Evolutionary conservation across 2,888 invertebrate genomes (phyloP).

Genomic region (Cryptocephalus moraei): DNA sequence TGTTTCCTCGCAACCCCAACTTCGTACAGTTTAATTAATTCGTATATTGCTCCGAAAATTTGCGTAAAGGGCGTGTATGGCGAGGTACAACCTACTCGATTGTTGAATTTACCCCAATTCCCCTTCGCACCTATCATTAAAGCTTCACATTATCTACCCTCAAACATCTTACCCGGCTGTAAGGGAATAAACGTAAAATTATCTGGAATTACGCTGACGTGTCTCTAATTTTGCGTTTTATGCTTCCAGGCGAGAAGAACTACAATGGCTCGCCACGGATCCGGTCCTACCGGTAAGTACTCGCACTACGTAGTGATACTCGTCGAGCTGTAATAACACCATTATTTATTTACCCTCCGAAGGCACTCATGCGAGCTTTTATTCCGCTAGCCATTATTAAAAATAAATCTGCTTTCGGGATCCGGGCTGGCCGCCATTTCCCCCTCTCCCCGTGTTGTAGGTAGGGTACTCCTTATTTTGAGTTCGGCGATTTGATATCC

Average conservation of each 20-base stretch:
- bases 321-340: slow-evolving; percentile 36
- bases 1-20: too few relatives aligned
- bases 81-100: slow-evolving; percentile 16
- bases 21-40: slow-evolving; percentile 14
- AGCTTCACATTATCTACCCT: slow-evolving; percentile 26
- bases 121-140: slow-evolving; percentile 22
- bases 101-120: slow-evolving; percentile 11
- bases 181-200: slow-evolving; percentile 34
- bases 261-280: slow-evolving; percentile 14
- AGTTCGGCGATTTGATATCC: too few relatives aligned
- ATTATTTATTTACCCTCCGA: slow-evolving; percentile 37
- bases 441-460: too few relatives aligned
- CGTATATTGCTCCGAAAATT: slow-evolving; percentile 19
- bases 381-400: slow-evolving; percentile 36
- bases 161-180: slow-evolving; percentile 34
- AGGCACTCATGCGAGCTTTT: slow-evolving; percentile 26
- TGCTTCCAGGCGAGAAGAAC: slow-evolving; percentile 11
- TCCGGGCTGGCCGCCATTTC: neutral
- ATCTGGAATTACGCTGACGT: slow-evolving; percentile 33
- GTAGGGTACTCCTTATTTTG: too few relatives aligned
- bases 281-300: slow-evolving; percentile 10
- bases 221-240: slow-evolving; percentile 15
- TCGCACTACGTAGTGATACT: slow-evolving; percentile 23
- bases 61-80: slow-evolving; percentile 18
- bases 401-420: slow-evolving; percentile 31